phyloP scores from a whole-genome alignment of 2,888 invertebrate genomes.

The Lasius platythorax region DNA sequence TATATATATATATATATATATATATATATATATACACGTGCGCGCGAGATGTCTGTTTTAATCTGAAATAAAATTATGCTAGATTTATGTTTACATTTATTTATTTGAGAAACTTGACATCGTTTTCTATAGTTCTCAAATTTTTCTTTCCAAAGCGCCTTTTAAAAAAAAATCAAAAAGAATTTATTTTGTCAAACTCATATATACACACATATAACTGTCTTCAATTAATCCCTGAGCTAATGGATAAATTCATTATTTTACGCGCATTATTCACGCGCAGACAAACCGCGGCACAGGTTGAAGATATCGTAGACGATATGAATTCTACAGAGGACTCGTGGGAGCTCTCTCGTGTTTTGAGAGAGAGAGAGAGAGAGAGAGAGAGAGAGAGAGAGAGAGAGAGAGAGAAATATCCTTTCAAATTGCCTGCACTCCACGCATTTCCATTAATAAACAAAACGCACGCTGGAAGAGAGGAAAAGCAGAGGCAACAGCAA shows the following conservation, averaged over 20 bases:
- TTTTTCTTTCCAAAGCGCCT: too few species aligned
- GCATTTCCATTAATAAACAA: slow-evolving; percentile 62
- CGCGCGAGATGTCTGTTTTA: slow-evolving; percentile 29
- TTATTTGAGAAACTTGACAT: neutral
- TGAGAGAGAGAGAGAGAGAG: slow-evolving; percentile 34
- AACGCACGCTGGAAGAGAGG: slow-evolving; percentile 38
- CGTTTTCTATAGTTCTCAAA: neutral
- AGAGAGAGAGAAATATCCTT: slow-evolving; percentile 36
- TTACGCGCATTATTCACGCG: slow-evolving; percentile 34
- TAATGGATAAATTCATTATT: slow-evolving; percentile 49
- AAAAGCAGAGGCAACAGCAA: slow-evolving; percentile 2
- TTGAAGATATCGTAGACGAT: slow-evolving; percentile 29
- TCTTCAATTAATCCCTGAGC: slow-evolving; percentile 37
- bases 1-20: too few species aligned
- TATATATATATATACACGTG: neutral
- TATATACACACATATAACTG: neutral
- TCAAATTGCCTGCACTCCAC: slow-evolving; percentile 51
- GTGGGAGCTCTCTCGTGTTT: slow-evolving; percentile 44
- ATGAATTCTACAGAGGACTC: slow-evolving; percentile 47
- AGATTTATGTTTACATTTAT: slow-evolving; percentile 10
- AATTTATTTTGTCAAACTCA: slow-evolving; percentile 10
- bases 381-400: slow-evolving; percentile 7
- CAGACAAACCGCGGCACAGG: slow-evolving; percentile 22
- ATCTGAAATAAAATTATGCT: slow-evolving; percentile 1
- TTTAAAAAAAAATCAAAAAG: neutral